These are phyloP conservation scores for Thymallus thymallus DNA, from an alignment of 2,113 vertebrate genomes.

Conservation along the genomic window DNA sequence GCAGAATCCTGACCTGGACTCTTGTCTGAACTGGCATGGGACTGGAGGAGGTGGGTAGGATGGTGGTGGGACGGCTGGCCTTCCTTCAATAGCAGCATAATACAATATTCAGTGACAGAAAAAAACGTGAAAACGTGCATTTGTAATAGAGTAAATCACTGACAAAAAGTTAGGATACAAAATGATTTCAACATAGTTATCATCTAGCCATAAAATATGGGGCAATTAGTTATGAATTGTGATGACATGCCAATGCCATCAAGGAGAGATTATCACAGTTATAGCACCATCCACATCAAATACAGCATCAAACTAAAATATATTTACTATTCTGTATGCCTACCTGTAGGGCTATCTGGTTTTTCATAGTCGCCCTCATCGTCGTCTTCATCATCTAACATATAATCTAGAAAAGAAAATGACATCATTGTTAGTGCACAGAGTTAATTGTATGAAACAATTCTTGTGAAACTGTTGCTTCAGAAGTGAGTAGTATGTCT, in stretches of 20 bases:
- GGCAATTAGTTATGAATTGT: too few species aligned
- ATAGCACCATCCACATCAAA: background rate
- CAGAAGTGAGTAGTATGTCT: conserved; percentile 19
- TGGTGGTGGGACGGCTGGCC: conserved; percentile 74
- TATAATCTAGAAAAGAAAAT: conserved; percentile 73
- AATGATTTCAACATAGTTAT: too few species aligned
- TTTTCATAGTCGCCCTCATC: conserved; percentile 82
- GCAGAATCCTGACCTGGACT: conserved; percentile 25
- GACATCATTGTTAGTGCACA: background rate
- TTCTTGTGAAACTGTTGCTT: background rate
- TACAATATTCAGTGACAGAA: background rate
- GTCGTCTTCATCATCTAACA: conserved; percentile 83
- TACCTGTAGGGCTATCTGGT: conserved; percentile 76
- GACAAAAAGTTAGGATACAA: too few species aligned
- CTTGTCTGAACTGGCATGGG: conserved; percentile 57
- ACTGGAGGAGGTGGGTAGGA: conserved; percentile 88
- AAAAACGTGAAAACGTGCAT: too few species aligned
- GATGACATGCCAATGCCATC: background rate
- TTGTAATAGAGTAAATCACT: too few species aligned
- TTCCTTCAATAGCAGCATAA: conserved; percentile 47
- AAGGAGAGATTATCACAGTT: background rate
- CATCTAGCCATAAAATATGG: too few species aligned
- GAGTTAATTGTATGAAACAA: background rate
- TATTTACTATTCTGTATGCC: background rate
- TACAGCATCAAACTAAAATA: background rate